Base-by-base conservation (phyloP, 2,888 invertebrate species). In the Abrostola triplasia region DNA sequence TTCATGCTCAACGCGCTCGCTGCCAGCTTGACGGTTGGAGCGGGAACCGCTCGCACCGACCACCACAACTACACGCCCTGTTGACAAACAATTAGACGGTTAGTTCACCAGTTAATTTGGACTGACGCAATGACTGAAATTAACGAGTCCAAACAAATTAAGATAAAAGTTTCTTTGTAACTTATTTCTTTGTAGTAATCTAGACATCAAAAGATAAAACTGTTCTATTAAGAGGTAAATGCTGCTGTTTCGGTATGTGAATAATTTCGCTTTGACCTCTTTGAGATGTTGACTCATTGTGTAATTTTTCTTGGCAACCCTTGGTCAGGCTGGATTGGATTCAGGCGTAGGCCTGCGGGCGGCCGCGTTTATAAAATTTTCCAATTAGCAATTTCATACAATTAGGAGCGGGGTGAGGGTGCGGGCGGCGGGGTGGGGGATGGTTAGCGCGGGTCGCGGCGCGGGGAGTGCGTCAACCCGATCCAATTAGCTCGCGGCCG, bases 1-100 rank as follows among this genome's bases (percentile, higher is more conserved):
- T 98, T 98, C 98, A 98, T 98, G 95, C 97, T 97, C 95, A 96
- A 95, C 94, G 97, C 96, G 95, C 97, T 96, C 96, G 97, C 97
- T 95, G 97, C 97, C 97, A 97, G 97, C 96, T 97, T 97, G 97
- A 95, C 96, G 96, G 95, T 95, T 95, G 92, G 92, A 95, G 93
- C 95, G 94, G 93, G 81, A 77, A 90, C 92, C 93, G 93, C 93
- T 92, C 93, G 88, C 90, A 82, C 88, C 84, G 83, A 88, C 88
- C 92, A 91, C 93, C 92, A 91, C 94, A 88, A 94, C 91, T 91
- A 93, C 92, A 93, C 93, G 94, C 94, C 94, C 94, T 94, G 92
- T 6, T 24, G 73, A 89, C 86, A 89, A 88, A 64, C 11, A 37
- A 48, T 9, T 5, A 55, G 10, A 11, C 5, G 10, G 56, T 75